Base-by-base conservation (phyloP, 2,113 vertebrate genomes). In the Puntigrus tetrazona region DNA sequence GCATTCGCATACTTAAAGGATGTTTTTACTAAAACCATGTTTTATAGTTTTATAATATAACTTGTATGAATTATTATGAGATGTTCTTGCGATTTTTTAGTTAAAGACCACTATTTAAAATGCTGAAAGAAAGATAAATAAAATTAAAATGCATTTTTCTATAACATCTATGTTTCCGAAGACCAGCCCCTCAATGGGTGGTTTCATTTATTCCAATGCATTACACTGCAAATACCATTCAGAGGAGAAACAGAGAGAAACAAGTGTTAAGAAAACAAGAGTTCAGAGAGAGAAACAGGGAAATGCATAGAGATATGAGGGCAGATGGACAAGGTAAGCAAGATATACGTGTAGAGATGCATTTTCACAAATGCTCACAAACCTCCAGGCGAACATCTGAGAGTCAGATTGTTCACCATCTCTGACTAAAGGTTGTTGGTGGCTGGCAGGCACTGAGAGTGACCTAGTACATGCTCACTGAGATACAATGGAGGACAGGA, bases 91-190 rank as follows among this genome's bases (percentile, higher is more conserved):
- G 18, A 5, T 50, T 50, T 18, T 50, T 1, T 50, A 50, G 16
- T 69, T 45, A 69, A 47, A 20, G 79, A 89, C 92, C 55, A 25
- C 22, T 59, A 9, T 94, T 94, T 93, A 94, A 93, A n/a, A n/a
- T n/a, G n/a, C n/a, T n/a, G n/a, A n/a, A n/a, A 93, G 92, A 93
- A 93, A 11, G 4, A 13, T n/a, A 90, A 84, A 63, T 89, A 91
- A 91, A 90, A 90, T 90, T 89, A 93, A 93, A 92, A 92, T 13
- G 43, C 10, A 87, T 27, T 59, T 81, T 91, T 92, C 91, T 91
- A 91, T 87, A 85, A 89, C 90, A 90, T 92, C 65, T 69, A 25
- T 41, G 27, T 73, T 11, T 74, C 18, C 59, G 18, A 63, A 4
- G 50, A 45, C 43, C 43, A 50, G 14, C 14, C 5, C 45, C 45